A percentile compares a stretch with the other conserved stretches of the same genome.
These are phyloP conservation scores for Botrylloides violaceus DNA, from an alignment of 23 tunicate genomes.

Conservation along the genomic window DNA sequence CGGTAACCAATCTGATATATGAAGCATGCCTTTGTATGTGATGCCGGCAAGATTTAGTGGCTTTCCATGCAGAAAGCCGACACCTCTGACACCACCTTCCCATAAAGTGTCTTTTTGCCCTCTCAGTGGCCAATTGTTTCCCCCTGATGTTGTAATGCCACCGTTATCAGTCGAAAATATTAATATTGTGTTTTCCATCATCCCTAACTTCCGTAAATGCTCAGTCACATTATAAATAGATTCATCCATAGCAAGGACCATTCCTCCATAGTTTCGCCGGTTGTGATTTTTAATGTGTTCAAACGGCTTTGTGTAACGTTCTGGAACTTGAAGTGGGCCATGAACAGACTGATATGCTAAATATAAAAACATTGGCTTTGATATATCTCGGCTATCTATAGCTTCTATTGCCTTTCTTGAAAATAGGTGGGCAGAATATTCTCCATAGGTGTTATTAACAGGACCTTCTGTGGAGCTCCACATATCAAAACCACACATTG, in stretches of 20 bases:
- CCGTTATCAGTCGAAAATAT: constrained; percentile 89
- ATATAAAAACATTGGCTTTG: constrained; percentile 63
- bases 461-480: constrained; percentile 48
- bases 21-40: constrained; percentile 52
- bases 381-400: constrained; percentile 38
- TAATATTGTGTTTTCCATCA: constrained; percentile 64
- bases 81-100: constrained; percentile 90
- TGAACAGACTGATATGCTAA: constrained; percentile 72
- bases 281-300: constrained; percentile 21
- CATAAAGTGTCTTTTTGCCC: constrained; percentile 74
- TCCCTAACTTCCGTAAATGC: constrained; percentile 38
- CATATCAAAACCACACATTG: constrained; percentile 53
- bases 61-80: constrained; percentile 78
- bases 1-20: constrained; percentile 96
- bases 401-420: constrained; percentile 50
- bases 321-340: constrained; percentile 60
- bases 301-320: constrained; percentile 29
- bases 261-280: constrained; percentile 62
- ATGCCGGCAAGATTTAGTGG: constrained; percentile 20
- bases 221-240: constrained; percentile 62
- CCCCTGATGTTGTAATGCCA: constrained; percentile 77
- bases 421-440: constrained; percentile 61
- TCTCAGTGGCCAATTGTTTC: constrained; percentile 83
- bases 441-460: constrained; percentile 58
- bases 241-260: constrained; percentile 90